These are phyloP conservation scores for Pecten maximus DNA, from an alignment of 2,888 invertebrate genomes.

Conservation along the genomic window DNA sequence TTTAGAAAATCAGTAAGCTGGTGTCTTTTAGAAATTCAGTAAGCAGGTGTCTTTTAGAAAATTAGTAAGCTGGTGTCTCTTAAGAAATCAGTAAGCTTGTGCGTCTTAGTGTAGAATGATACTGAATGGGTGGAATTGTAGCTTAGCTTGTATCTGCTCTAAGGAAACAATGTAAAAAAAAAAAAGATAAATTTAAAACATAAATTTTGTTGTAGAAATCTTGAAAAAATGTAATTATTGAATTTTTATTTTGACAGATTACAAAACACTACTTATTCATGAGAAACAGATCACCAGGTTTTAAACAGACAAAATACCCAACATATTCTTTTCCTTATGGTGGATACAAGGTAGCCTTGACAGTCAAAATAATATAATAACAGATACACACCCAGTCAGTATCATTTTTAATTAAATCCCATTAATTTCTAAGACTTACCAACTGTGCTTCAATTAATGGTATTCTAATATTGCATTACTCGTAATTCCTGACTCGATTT, in stretches of 20 bases:
- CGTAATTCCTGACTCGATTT: not conserved
- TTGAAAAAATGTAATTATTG: not conserved
- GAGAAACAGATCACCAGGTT: slow-evolving; percentile 14
- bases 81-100: too few relatives aligned
- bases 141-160: not conserved
- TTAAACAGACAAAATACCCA: not conserved
- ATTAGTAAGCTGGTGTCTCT: too few relatives aligned
- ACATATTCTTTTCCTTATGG: slow-evolving; percentile 8
- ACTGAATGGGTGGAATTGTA: not conserved
- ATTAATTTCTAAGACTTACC: not conserved
- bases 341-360: slow-evolving; percentile 15
- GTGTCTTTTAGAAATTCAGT: too few relatives aligned
- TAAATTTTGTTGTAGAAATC: not conserved
- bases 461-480: not conserved
- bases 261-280: slow-evolving; percentile 12
- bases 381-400: slow-evolving; percentile 8
- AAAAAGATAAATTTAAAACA: not conserved
- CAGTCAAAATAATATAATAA: not conserved
- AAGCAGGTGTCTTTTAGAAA: too few relatives aligned
- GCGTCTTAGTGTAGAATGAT: not conserved
- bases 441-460: not conserved
- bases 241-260: slow-evolving; percentile 23
- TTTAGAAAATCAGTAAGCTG: too few relatives aligned
- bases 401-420: not conserved
- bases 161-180: not conserved